Conservation (phyloP, 2,888 invertebrate species). For the Cremastinae sp. region DNA sequence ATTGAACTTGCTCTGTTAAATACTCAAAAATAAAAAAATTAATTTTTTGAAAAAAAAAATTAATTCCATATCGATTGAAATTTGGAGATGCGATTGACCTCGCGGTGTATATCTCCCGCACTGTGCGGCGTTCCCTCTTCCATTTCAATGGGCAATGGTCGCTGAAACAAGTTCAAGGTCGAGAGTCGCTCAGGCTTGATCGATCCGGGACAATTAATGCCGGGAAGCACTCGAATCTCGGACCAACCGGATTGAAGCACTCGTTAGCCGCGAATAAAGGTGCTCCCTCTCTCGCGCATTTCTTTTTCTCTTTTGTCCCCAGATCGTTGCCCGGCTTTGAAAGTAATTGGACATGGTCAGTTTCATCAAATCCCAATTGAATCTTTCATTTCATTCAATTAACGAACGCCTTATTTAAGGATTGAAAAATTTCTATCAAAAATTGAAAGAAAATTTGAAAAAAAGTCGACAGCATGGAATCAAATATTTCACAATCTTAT, state of each 20-base stretch:
- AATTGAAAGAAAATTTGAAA: too few relatives aligned
- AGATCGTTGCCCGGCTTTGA: constrained; percentile 20
- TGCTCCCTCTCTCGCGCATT: constrained; percentile 17
- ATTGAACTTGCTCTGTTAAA: too few relatives aligned
- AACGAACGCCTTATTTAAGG: too few relatives aligned
- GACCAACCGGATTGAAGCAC: constrained; percentile 29
- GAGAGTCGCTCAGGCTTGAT: constrained; percentile 51
- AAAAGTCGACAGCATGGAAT: too few relatives aligned
- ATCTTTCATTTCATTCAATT: too few relatives aligned
- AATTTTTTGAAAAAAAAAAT: constrained; percentile 50
- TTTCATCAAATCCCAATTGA: constrained; percentile 14
- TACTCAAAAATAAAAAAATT: too few relatives aligned
- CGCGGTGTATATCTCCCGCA: constrained; percentile 17
- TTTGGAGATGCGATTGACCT: constrained; percentile 25
- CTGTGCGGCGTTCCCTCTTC: constrained; percentile 39
- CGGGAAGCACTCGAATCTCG: constrained; percentile 54
- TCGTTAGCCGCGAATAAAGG: constrained; percentile 53
- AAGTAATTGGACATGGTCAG: constrained; percentile 33
- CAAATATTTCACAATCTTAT: too few relatives aligned
- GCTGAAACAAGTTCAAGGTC: constrained; percentile 57
- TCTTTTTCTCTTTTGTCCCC: constrained; percentile 8
- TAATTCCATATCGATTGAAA: constrained; percentile 57
- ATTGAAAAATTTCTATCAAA: too few relatives aligned
- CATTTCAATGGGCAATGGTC: constrained; percentile 55
- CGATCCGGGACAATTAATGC: constrained; percentile 55